Percentiles rank a stretch among this genome's conserved stretches.
phyloP scores from a whole-genome alignment of 2,113 vertebrate species.

The Clarias batrachus region DNA sequence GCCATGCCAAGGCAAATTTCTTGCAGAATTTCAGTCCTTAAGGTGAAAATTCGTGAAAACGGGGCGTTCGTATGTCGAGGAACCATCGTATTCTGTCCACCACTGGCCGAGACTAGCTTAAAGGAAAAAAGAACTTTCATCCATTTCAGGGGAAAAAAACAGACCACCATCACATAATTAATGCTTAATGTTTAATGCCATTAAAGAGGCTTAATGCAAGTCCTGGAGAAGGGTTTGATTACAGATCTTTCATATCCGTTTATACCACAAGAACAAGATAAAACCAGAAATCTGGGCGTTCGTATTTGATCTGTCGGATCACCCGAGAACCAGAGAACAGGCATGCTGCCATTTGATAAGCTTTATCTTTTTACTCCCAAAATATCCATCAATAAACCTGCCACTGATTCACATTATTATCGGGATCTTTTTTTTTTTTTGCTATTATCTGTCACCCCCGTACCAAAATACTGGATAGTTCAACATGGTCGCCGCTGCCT shows the following conservation, averaged over 20 bases:
- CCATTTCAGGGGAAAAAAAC: no score
- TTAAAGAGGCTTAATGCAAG: no score
- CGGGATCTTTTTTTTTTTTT: slow-evolving; percentile 39
- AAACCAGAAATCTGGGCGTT: not conserved
- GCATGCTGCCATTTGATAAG: slow-evolving; percentile 63
- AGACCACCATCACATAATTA: no score
- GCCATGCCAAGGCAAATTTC: no score
- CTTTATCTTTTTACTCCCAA: slow-evolving; percentile 61
- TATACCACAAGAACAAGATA: not conserved
- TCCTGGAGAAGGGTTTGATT: no score
- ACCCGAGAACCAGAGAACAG: not conserved
- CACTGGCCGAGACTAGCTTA: no score
- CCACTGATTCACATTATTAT: slow-evolving; percentile 55
- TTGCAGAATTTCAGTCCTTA: no score
- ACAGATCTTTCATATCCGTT: not conserved
- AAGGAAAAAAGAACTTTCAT: no score
- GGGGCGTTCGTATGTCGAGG: no score
- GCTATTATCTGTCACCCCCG: slow-evolving; percentile 61
- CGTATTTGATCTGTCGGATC: not conserved
- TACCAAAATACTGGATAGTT: slow-evolving; percentile 54
- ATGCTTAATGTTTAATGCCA: no score
- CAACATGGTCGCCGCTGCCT: slow-evolving; percentile 57
- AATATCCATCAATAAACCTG: slow-evolving; percentile 62
- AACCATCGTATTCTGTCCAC: no score
- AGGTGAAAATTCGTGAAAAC: no score